A percentile compares a stretch with the other conserved stretches of the same genome.
These are phyloP conservation scores for Cybosia mesomella DNA, from an alignment of 2,888 invertebrate species.

Conservation along the genomic window DNA sequence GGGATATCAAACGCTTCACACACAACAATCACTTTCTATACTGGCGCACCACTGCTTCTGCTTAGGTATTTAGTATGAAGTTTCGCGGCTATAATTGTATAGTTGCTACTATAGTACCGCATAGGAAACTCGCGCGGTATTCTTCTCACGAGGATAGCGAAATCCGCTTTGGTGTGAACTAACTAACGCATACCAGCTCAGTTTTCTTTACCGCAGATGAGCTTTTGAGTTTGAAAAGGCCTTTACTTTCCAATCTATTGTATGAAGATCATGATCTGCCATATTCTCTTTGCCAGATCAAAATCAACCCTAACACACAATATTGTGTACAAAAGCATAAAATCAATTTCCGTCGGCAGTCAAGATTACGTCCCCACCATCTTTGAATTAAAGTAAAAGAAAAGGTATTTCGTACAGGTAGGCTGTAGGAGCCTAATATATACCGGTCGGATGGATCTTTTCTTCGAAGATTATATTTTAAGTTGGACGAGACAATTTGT, in stretches of 20 bases:
- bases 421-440: constrained; percentile 28
- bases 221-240: too few relatives aligned
- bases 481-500: constrained; percentile 1
- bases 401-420: constrained; percentile 36
- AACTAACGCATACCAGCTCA: too few relatives aligned
- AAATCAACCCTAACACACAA: constrained; percentile 14
- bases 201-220: too few relatives aligned
- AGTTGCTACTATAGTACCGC: too few relatives aligned
- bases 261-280: not conserved
- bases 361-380: constrained; percentile 43
- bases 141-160: too few relatives aligned
- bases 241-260: not conserved
- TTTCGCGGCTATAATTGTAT: too few relatives aligned
- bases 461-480: not conserved
- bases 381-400: constrained; percentile 54
- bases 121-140: too few relatives aligned
- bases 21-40: too few relatives aligned
- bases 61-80: too few relatives aligned
- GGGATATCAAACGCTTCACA: too few relatives aligned
- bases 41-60: too few relatives aligned
- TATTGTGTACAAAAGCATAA: constrained; percentile 39
- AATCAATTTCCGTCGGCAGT: constrained; percentile 48
- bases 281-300: not conserved
- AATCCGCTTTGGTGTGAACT: too few relatives aligned
- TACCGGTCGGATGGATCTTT: constrained; percentile 24